Base-by-base conservation (phyloP, 2,797 vertebrate species). In the Malurus leucopterus region DNA sequence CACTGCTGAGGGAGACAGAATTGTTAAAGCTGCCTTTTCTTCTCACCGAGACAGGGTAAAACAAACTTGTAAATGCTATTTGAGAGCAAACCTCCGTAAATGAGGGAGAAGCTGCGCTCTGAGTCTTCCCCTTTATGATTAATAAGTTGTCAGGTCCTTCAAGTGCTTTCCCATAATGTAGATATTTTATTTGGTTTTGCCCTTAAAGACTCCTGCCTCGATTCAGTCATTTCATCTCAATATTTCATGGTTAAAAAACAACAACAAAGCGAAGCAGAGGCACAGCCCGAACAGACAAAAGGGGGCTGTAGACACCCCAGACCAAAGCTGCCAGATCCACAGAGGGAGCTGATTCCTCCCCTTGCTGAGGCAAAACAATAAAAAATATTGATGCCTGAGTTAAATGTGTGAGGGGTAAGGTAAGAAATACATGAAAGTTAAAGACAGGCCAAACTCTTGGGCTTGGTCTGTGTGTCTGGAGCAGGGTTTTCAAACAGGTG, bases 1-100 rank as follows among this genome's bases (percentile, higher is more conserved):
- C 62, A 30, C 55, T 90, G 82, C 91, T 81, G 92, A 96, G 92
- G 85, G 90, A 96, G 94, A 94, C 71, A 91, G 89, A 96, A 94
- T 88, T 94, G 91, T 91, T 89, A 78, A 93, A 94, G 62, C 83
- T 75, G 90, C 85, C 88, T 92, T 96, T 95, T 84, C 91, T 91
- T 91, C 85, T 92, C 32, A 0, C 65, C 19, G 41, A 92, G 92
- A 93, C 89, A 82, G 82, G 47, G 53, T 82, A 94, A 92, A 94
- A 92, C 85, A 96, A 90, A 94, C 88, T 91, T 90, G 80, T 80
- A 91, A 91, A 64, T 84, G 75, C 76, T 86, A 61, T 43, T 86
- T 84, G 75, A 71, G 84, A 93, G 81, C 87, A 58, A 90, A 62
- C 77, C 69, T 23, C 91, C 50, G 51, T 80, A 82, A 86, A 91